Evolutionary conservation across 92 coral and sea anemone genomes (phyloP).

Genomic region (Umimayanthus kanabou): DNA sequence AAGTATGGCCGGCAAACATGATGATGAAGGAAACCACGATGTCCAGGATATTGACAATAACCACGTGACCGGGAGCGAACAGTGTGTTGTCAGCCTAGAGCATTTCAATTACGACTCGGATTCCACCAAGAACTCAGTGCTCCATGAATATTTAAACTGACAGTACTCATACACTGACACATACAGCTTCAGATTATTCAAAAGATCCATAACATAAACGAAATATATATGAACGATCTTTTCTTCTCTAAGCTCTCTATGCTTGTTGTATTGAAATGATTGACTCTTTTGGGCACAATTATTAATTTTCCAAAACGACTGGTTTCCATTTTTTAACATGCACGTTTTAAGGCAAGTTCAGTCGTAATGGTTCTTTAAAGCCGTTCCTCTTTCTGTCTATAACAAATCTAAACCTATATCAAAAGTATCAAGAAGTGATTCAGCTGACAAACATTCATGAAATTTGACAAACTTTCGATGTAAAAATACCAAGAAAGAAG

Average conservation of each 20-base stretch:
- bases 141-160: not conserved
- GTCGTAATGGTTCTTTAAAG: not conserved
- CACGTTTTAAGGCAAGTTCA: not conserved
- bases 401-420: too few species aligned
- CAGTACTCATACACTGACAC: not conserved
- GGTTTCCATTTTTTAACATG: too few species aligned
- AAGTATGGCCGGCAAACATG: not conserved
- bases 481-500: too few species aligned
- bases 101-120: not conserved
- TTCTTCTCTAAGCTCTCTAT: not conserved
- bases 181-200: not conserved
- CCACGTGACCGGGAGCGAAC: not conserved
- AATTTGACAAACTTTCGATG: too few species aligned
- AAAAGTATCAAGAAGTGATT: too few species aligned
- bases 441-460: not conserved
- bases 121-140: not conserved
- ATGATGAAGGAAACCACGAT: not conserved
- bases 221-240: too few species aligned
- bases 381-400: not conserved
- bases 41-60: not conserved
- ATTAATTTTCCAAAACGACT: too few species aligned
- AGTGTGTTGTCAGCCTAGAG: not conserved
- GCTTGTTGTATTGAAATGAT: not conserved
- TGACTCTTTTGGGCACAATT: not conserved
- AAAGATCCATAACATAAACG: not conserved